Percentiles rank a stretch among this genome's conserved stretches.
Conservation (phyloP, 2,113 vertebrate genomes). For the Diadophis punctatus region DNA sequence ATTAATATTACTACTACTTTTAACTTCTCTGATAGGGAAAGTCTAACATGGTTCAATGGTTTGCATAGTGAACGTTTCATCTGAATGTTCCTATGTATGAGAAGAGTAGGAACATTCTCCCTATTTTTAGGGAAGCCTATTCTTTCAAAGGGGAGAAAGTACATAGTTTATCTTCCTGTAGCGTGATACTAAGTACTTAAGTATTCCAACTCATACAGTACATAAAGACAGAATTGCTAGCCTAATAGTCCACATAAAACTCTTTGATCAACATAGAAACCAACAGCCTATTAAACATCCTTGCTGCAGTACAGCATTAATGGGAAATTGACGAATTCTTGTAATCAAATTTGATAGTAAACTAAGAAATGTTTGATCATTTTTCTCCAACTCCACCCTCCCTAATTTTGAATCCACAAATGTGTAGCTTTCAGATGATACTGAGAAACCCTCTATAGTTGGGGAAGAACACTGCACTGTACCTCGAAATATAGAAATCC, state of each 20-base stretch:
- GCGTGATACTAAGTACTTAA: constrained; percentile 15
- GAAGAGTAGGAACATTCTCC: background rate
- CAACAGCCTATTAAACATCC: constrained; percentile 31
- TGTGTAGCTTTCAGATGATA: background rate
- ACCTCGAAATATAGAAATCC: background rate
- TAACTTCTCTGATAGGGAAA: background rate
- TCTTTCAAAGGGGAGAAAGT: background rate
- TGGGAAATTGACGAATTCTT: constrained; percentile 28
- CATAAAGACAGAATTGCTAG: constrained; percentile 19
- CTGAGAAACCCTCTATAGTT: background rate
- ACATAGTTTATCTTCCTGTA: background rate
- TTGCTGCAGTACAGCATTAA: constrained; percentile 1
- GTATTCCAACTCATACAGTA: constrained; percentile 20
- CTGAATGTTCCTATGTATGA: background rate
- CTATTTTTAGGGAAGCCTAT: background rate
- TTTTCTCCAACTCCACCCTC: background rate
- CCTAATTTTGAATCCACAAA: background rate
- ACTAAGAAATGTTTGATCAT: constrained; percentile 7
- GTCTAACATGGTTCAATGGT: background rate
- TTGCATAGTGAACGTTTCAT: background rate
- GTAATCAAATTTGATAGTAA: constrained; percentile 40
- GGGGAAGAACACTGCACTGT: background rate
- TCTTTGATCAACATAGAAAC: constrained; percentile 42
- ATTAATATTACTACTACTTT: background rate
- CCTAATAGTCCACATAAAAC: constrained; percentile 36